Evolutionary conservation across 2,113 vertebrate genomes (phyloP).

Genomic region (Hymenochirus boettgeri): DNA sequence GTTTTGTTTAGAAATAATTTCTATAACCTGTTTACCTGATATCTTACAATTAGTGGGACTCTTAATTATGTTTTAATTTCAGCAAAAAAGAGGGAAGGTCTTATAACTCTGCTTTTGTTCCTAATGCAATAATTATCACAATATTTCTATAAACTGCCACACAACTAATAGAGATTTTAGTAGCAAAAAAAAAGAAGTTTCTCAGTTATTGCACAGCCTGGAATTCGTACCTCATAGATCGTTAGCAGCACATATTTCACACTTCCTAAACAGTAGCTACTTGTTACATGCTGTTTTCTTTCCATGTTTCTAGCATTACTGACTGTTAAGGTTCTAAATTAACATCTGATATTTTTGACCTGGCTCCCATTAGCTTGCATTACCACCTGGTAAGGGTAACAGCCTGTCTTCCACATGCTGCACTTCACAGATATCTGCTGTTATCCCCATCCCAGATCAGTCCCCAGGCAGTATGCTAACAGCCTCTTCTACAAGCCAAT

Average conservation of each 20-base stretch:
- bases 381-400: slow-evolving; percentile 76
- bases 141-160: no score
- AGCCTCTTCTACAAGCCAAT: slow-evolving; percentile 99
- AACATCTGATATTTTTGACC: slow-evolving; percentile 74
- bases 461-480: slow-evolving; percentile 98
- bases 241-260: slow-evolving; percentile 37
- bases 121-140: no score
- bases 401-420: slow-evolving; percentile 77
- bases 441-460: slow-evolving; percentile 89
- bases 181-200: background rate
- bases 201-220: slow-evolving; percentile 5
- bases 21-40: no score
- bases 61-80: no score
- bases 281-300: slow-evolving; percentile 50
- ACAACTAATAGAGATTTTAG: no score
- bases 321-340: slow-evolving; percentile 55
- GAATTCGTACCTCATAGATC: background rate
- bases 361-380: slow-evolving; percentile 72
- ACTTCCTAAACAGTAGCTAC: slow-evolving; percentile 49
- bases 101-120: no score
- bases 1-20: no score
- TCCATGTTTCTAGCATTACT: slow-evolving; percentile 48
- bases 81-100: no score
- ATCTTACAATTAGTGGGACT: no score
- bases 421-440: slow-evolving; percentile 84